These are phyloP conservation scores for Scaptodrosophila lebanonensis DNA, from an alignment of 1,140 invertebrate species.

Conservation along the genomic window DNA sequence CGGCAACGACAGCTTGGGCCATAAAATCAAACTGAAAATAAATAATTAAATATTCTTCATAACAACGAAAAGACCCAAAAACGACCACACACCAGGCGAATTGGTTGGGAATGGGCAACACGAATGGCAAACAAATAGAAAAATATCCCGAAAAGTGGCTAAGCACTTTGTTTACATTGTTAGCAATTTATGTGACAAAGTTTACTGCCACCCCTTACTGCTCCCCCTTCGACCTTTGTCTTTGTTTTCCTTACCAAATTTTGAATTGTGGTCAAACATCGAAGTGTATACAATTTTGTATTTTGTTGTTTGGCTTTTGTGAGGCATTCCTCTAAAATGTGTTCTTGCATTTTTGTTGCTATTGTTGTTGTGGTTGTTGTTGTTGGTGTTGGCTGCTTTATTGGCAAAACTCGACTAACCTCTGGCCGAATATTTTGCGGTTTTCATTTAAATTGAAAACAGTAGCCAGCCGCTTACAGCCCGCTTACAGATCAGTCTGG, in stretches of 20 bases:
- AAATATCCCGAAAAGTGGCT: conserved; percentile 19
- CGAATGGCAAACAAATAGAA: conserved; percentile 11
- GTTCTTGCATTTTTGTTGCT: conserved; percentile 15
- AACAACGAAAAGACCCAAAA: too few species aligned
- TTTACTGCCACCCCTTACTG: conserved; percentile 4
- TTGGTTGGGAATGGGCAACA: too few species aligned
- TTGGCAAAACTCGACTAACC: conserved; percentile 36
- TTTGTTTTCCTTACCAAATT: conserved; percentile 39
- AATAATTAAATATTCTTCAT: conserved; percentile 32
- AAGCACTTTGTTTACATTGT: conserved; percentile 50
- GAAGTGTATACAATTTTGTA: conserved; percentile 41
- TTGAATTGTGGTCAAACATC: conserved; percentile 62
- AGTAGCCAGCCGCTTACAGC: conserved; percentile 25
- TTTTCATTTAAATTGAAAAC: conserved; percentile 41
- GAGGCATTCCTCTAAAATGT: conserved; percentile 13
- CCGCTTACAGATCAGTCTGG: conserved; percentile 48
- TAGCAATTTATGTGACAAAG: conserved; percentile 30
- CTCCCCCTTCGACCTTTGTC: not conserved
- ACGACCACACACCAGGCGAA: too few species aligned
- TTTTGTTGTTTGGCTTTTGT: conserved; percentile 35
- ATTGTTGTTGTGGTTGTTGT: too few species aligned
- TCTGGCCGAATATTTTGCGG: conserved; percentile 62
- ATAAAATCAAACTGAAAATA: conserved; percentile 19
- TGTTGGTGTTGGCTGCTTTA: too few species aligned
- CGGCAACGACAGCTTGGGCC: not conserved